Evolutionary conservation across 2,797 vertebrate species (phyloP), one percentile per base, ranked within the genome.

Genomic region (Catostomus latipinnis): DNA sequence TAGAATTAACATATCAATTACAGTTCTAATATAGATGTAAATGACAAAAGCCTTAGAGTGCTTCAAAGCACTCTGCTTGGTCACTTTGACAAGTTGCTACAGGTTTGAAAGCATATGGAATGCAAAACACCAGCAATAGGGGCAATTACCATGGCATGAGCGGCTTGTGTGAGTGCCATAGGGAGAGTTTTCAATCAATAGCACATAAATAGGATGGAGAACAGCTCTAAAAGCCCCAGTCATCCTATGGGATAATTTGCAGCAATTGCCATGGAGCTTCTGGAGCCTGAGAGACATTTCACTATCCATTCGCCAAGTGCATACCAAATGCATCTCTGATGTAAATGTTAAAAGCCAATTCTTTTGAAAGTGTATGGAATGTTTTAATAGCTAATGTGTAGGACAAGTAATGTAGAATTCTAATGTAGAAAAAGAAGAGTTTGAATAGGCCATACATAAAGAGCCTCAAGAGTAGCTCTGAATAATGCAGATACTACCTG

Each of bases 41-140:
- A 80, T 80, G 67, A 80, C 62, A 53, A 78, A 68, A 69, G 79
- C 73, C 79, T 18, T 52, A 14, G 3, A 90, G 22, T 34, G 8
- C n/a, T 54, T 60, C 48, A 53, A 68, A 73, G 65, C 71, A 16
- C 48, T 80, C 74, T 52, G 22, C 81, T 76, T 49, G 49, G 46
- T 70, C 85, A 84, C 77, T 86, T 83, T 84, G 34, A 82, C 67
- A 87, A 84, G 66, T 82, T 61, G 43, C 65, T 61, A 74, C 80
- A 68, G 53, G 81, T 78, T 76, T 81, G 63, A 92, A 93, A 90
- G 89, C 54, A 79, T 63, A 56, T 62, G 74, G 78, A 58, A 53
- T 48, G 46, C 9, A 69, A 72, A 83, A 70, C 77, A 50, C 73
- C 13, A 63, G 63, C 62, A 12, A 14, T 67, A n/a, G 56, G 16